Conservation (phyloP, 2,797 vertebrate species). For the Neosilurus hyrtlii region DNA sequence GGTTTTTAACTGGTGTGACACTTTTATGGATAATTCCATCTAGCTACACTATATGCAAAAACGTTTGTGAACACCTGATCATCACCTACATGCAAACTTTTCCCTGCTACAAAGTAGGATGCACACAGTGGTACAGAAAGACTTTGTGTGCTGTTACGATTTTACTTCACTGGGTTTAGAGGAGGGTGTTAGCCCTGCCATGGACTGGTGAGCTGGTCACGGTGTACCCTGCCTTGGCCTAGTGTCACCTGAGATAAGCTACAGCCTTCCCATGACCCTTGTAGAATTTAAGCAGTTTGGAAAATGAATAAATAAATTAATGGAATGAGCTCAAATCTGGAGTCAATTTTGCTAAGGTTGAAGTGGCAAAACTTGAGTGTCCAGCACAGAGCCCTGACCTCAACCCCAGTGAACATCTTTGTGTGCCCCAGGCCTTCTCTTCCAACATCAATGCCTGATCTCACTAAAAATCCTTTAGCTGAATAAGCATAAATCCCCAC, state of each 20-base stretch:
- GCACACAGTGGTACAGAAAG: background rate
- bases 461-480: background rate
- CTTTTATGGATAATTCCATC: background rate
- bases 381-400: background rate
- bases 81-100: background rate
- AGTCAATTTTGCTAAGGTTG: background rate
- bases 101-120: background rate
- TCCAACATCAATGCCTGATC: background rate
- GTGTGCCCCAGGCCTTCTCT: background rate
- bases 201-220: too few relatives aligned
- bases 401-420: background rate
- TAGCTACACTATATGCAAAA: background rate
- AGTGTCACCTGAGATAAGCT: too few relatives aligned
- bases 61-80: background rate
- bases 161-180: too few relatives aligned
- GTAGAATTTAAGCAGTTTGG: too few relatives aligned
- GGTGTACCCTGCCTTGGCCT: too few relatives aligned
- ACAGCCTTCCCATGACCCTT: too few relatives aligned
- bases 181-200: too few relatives aligned
- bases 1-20: background rate
- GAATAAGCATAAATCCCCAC: background rate
- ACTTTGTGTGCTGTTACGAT: too few relatives aligned
- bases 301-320: too few relatives aligned
- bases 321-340: background rate
- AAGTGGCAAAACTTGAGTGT: background rate